Evolutionary conservation across 2,888 invertebrate genomes (phyloP), one percentile per base, ranked within the genome.

Genomic region (Allophyes oxyacanthae): DNA sequence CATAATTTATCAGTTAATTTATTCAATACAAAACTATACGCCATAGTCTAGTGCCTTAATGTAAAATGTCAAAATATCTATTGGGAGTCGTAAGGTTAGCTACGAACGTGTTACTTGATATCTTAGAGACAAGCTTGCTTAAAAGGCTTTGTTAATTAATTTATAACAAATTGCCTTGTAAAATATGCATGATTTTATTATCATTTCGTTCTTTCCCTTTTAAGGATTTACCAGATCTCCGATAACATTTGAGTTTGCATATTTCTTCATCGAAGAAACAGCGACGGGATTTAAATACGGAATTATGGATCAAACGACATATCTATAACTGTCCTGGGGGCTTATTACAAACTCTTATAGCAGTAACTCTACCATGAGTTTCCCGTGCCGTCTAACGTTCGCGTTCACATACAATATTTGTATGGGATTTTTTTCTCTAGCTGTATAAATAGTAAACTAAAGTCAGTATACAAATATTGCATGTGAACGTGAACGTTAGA

Each of bases 181-280:
- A 41, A 45, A 50, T 61, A 9, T 33, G 30, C 62, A 61, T 67
- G 40, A 60, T 67, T 67, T 67, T 45, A 51, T 63, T 50, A 61
- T 50, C 50, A 34, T 41, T 41, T 20, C 6, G 32, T 33, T 33
- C n/a, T 13, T 41, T 11, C 9, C 48, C 43, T 4, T 57, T 32
- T 10, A 44, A 28, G 32, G 40, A 0, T 15, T 15, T 20, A n/a
- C 13, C 48, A 34, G 30, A 36, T 44, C 43, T 30, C 15, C 38
- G 40, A 34, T 48, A 26, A 5, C 11, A 59, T 59, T 30, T 14
- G 8, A 38, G 30, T 48, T 59, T 36, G 43, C 48, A 59, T 62
- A 32, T 67, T 5, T 25, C 6, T 5, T 25, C 25, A n/a, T n/a
- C n/a, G n/a, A n/a, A n/a, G n/a, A n/a, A n/a, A n/a, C n/a, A n/a